Percentiles rank a stretch among this genome's conserved stretches.
These are phyloP conservation scores for Pollenia labialis DNA, from an alignment of 2,888 invertebrate species.

Conservation along the genomic window DNA sequence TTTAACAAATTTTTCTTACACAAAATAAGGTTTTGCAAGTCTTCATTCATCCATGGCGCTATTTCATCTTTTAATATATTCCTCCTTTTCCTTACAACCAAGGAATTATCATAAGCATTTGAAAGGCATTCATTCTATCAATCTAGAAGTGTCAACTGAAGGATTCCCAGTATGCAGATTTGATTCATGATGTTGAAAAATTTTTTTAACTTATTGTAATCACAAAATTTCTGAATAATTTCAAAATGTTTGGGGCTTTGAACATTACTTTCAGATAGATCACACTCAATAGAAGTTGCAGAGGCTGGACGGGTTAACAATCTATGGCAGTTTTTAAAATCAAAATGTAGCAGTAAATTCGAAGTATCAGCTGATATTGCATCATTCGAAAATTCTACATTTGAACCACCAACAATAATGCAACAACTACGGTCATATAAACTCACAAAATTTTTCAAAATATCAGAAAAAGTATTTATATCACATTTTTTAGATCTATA, in stretches of 20 bases:
- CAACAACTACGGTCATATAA: too few species aligned
- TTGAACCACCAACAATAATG: too few species aligned
- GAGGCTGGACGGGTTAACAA: constrained; percentile 12
- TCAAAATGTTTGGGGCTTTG: constrained; percentile 15
- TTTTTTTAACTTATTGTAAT: not conserved
- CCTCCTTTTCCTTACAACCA: not conserved
- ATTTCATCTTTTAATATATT: constrained; percentile 2
- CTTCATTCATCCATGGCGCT: constrained; percentile 2
- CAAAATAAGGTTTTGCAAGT: not conserved
- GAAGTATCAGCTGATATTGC: too few species aligned
- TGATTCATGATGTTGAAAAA: not conserved
- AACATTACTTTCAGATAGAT: constrained; percentile 12
- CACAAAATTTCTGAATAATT: constrained; percentile 1
- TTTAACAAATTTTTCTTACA: not conserved
- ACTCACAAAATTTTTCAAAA: too few species aligned
- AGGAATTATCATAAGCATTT: not conserved
- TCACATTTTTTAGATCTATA: too few species aligned
- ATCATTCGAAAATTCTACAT: too few species aligned
- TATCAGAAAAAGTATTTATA: too few species aligned
- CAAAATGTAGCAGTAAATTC: not conserved
- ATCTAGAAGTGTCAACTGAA: constrained; percentile 13
- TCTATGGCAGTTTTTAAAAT: constrained; percentile 19
- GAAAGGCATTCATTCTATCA: not conserved
- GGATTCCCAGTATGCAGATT: not conserved
- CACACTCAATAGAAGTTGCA: constrained; percentile 5